Evolutionary conservation across 2,888 invertebrate species (phyloP), one percentile per base, ranked within the genome.

Genomic region (Orchesellides sinensis): DNA sequence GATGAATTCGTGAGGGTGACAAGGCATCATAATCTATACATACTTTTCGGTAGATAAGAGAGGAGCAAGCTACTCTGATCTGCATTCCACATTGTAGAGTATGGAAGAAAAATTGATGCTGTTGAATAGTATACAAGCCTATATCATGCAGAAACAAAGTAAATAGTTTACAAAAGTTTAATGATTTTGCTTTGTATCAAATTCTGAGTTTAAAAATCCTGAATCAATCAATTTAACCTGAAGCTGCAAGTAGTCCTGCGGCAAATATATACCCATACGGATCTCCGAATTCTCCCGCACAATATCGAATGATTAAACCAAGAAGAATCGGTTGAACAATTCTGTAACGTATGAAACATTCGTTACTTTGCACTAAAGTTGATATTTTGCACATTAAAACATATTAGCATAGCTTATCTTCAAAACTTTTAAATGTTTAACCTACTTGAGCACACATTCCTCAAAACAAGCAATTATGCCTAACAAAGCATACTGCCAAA

Each of bases 21-120:
- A n/a, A n/a, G n/a, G n/a, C n/a, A n/a, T n/a, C n/a, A n/a, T 52
- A 25, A 68, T 29, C 27, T 35, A 27, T 27, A 32, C 47, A 45
- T 90, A 96, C 96, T 93, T 97, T 97, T 91, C 95, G 93, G 89
- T 96, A 96, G 75, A 97, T 93, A 12, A 97, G 91, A 1, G 96
- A 94, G 89, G 96, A 96, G 68, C 94, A 94, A 0, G 96, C 95
- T 0, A 96, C 93, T 86, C 96, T 92, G 69, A 96, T 92, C 90
- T 93, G 93, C 93, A 96, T 95, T 32, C 96, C 96, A 65, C 94
- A 92, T 89, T 95, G 94, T 82, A 91, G 90, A 0, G 91, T 90
- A 17, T 89, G 89, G 83, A 91, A 91, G 89, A 92, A 92, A 87
- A 91, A 92, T 0, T 91, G 91, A 88, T 92, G 92, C 87, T 92